Evolutionary conservation across 2,797 vertebrate genomes (phyloP).

Genomic region (Numenius phaeopus): DNA sequence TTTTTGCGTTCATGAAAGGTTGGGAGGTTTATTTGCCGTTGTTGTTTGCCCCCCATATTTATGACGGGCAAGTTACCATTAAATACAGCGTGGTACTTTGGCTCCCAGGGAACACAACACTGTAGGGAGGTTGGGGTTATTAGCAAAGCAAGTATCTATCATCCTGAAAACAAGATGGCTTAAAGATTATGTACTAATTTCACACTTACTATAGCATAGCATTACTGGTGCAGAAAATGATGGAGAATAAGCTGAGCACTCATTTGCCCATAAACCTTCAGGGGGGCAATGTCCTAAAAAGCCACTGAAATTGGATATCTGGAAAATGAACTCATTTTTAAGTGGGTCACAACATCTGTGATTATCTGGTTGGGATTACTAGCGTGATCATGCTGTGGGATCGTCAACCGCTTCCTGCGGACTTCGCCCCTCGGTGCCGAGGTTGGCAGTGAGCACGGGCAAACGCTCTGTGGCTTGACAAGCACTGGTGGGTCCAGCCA

Average conservation of each 20-base stretch:
- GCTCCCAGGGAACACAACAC: neutral
- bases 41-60: neutral
- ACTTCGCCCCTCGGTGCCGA: conserved; percentile 11
- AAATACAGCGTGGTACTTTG: neutral
- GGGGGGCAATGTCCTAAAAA: conserved; percentile 70
- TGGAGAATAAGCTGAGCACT: conserved; percentile 60
- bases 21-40: neutral
- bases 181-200: conserved; percentile 67
- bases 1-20: rapidly evolving
- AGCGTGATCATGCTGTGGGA: conserved; percentile 44
- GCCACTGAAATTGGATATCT: conserved; percentile 69
- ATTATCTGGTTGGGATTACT: conserved; percentile 74
- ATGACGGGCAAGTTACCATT: neutral
- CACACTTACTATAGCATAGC: conserved; percentile 52
- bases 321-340: conserved; percentile 76
- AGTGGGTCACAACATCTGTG: conserved; percentile 80
- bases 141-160: conserved; percentile 20
- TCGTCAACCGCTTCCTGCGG: conserved; percentile 25
- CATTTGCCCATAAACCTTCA: conserved; percentile 70
- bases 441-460: neutral
- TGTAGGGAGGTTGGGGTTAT: neutral
- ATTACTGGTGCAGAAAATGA: conserved; percentile 57
- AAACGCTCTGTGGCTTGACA: neutral
- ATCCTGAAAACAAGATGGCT: conserved; percentile 56
- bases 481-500: neutral